These are phyloP conservation scores for Dryobotodes eremita DNA, from an alignment of 2,888 invertebrate genomes.

Conservation along the genomic window DNA sequence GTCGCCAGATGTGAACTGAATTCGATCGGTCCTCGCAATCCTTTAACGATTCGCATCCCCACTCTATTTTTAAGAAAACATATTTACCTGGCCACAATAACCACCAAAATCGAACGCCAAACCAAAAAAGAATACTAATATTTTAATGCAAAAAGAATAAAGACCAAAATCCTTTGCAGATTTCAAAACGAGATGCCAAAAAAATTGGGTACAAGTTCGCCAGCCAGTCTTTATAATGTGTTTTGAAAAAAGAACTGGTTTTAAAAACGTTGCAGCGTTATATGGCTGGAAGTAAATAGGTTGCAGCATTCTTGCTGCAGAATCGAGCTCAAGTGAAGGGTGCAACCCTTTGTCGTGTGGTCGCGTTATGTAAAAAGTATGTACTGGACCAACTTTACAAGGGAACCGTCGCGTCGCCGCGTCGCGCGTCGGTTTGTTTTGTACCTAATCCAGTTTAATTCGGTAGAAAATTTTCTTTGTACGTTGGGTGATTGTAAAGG, in stretches of 20 bases:
- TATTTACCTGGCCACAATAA: conserved; percentile 53
- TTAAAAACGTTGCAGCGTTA: conserved; percentile 63
- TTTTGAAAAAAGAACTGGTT: conserved; percentile 62
- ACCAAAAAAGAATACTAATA: neutral
- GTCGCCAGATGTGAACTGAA: conserved; percentile 63
- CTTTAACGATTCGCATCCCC: conserved; percentile 69
- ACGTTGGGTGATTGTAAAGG: conserved; percentile 2
- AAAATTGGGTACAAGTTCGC: conserved; percentile 50
- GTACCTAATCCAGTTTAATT: conserved; percentile 59
- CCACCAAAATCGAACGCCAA: neutral
- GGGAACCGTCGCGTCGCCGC: conserved; percentile 55
- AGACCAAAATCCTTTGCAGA: conserved; percentile 38
- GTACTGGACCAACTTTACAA: conserved; percentile 65
- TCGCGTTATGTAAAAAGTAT: conserved; percentile 54
- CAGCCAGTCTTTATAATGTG: conserved; percentile 64
- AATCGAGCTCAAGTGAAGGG: conserved; percentile 84
- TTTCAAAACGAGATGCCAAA: conserved; percentile 27
- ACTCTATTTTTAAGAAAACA: conserved; percentile 50
- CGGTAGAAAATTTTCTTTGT: conserved; percentile 47
- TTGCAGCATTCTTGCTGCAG: conserved; percentile 81
- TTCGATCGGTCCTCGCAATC: conserved; percentile 58
- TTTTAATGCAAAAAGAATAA: conserved; percentile 39
- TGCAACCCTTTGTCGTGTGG: conserved; percentile 76
- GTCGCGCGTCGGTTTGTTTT: conserved; percentile 40
- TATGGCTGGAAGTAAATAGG: conserved; percentile 71